Conservation (phyloP, 92 coral and sea anemone species). For the Plumapathes pennacea region DNA sequence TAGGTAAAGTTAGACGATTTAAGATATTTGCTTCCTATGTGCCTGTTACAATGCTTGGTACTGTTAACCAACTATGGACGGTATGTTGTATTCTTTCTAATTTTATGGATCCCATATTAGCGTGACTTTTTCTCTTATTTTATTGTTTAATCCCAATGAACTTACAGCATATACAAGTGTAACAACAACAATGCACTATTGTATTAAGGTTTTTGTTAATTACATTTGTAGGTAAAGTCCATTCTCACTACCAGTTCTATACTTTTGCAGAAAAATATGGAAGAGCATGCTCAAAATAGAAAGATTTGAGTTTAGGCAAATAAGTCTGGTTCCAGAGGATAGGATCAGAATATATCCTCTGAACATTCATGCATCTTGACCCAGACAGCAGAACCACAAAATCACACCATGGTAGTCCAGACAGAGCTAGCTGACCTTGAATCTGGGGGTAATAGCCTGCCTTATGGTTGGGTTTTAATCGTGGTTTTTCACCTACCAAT, state of each 20-base stretch:
- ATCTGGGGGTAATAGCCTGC: slow-evolving; percentile 52
- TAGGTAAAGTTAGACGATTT: slow-evolving; percentile 45
- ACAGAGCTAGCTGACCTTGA: slow-evolving; percentile 48
- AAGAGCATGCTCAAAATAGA: slow-evolving; percentile 16
- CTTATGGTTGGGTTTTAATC: slow-evolving; percentile 28
- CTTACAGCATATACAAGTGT: too few species aligned
- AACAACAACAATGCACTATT: too few species aligned
- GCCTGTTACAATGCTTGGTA: slow-evolving; percentile 52
- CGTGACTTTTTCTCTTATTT: too few species aligned
- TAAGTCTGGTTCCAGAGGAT: slow-evolving; percentile 10
- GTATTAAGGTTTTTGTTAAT: too few species aligned
- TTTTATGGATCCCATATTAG: slow-evolving; percentile 33
- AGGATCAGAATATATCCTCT: slow-evolving; percentile 25
- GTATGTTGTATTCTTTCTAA: slow-evolving; percentile 29
- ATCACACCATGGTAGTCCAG: slow-evolving; percentile 36
- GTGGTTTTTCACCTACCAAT: slow-evolving; percentile 40
- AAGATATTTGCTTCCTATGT: slow-evolving; percentile 33
- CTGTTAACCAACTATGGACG: slow-evolving; percentile 31
- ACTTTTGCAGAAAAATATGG: background rate
- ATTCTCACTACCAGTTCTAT: too few species aligned
- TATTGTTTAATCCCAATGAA: too few species aligned
- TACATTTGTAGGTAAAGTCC: too few species aligned
- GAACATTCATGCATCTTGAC: slow-evolving; percentile 17
- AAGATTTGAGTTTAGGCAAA: slow-evolving; percentile 20
- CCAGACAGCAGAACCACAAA: slow-evolving; percentile 30